These are phyloP conservation scores for Oreochromis aureus DNA, from an alignment of 2,113 vertebrate genomes.

Conservation along the genomic window DNA sequence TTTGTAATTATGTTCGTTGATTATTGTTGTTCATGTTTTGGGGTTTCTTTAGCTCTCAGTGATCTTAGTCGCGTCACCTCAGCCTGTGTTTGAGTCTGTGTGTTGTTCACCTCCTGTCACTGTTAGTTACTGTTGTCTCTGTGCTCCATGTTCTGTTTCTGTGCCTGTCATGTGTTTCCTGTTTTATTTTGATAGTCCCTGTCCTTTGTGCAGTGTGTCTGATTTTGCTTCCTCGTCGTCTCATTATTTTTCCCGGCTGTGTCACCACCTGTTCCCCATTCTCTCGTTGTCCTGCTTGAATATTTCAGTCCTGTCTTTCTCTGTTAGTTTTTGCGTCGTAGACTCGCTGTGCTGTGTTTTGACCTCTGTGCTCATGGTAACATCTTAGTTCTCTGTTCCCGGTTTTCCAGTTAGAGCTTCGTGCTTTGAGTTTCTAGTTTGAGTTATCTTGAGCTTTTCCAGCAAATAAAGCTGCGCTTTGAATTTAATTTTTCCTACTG, in stretches of 20 bases:
- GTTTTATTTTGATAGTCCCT: too few relatives aligned
- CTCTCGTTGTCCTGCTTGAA: too few relatives aligned
- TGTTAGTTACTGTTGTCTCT: accelerated
- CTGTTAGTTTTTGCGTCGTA: too few relatives aligned
- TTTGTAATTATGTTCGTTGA: neutral
- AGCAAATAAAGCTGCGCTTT: too few relatives aligned
- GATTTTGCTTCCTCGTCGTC: accelerated
- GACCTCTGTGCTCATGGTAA: accelerated
- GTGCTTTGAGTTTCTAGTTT: too few relatives aligned
- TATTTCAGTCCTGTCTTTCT: too few relatives aligned
- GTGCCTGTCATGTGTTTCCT: neutral
- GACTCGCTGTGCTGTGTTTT: accelerated
- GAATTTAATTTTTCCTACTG: too few relatives aligned
- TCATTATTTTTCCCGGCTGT: accelerated
- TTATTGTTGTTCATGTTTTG: accelerated
- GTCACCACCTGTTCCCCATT: too few relatives aligned
- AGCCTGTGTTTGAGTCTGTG: neutral
- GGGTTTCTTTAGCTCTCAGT: neutral
- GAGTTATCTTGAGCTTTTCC: too few relatives aligned
- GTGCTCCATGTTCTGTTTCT: neutral
- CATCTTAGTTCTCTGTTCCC: too few relatives aligned
- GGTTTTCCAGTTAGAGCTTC: too few relatives aligned
- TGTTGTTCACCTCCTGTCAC: neutral
- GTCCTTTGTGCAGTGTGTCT: too few relatives aligned
- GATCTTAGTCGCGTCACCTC: neutral